Evolutionary conservation across 2,888 invertebrate genomes (phyloP).

Genomic region (Acronicta leporina): DNA sequence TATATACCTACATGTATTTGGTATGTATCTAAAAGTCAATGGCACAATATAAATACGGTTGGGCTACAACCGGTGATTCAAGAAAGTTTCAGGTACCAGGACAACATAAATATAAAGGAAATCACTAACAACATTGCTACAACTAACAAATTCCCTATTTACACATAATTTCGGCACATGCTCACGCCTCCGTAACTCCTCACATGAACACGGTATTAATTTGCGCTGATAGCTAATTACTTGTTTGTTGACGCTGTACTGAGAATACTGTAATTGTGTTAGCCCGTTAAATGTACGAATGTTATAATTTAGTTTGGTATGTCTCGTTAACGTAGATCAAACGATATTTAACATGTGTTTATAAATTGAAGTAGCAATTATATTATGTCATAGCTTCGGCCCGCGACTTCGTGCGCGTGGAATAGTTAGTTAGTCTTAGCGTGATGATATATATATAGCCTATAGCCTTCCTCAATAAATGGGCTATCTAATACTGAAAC

Average conservation of each 20-base stretch:
- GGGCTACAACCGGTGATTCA: neutral
- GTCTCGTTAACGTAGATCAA: constrained; percentile 33
- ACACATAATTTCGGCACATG: constrained; percentile 33
- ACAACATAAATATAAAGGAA: constrained; percentile 4
- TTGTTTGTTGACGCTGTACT: constrained; percentile 33
- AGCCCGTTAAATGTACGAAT: constrained; percentile 22
- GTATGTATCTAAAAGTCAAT: neutral
- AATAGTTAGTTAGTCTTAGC: no score
- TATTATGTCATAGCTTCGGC: no score
- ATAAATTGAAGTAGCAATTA: no score
- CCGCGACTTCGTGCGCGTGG: no score
- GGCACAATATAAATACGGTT: no score
- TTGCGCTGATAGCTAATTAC: constrained; percentile 51
- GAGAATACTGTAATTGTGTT: constrained; percentile 42
- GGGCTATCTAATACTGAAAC: no score
- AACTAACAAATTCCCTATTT: constrained; percentile 24
- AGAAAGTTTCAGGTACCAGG: constrained; percentile 15
- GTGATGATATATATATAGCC: no score
- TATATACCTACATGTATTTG: no score
- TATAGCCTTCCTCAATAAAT: no score
- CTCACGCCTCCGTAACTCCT: constrained; percentile 12
- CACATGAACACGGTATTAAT: constrained; percentile 41
- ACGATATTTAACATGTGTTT: neutral
- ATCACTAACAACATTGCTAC: constrained; percentile 4
- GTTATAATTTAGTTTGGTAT: constrained; percentile 36